These are phyloP conservation scores for Trilocha varians DNA, from an alignment of 2,888 invertebrate species.

Conservation along the genomic window DNA sequence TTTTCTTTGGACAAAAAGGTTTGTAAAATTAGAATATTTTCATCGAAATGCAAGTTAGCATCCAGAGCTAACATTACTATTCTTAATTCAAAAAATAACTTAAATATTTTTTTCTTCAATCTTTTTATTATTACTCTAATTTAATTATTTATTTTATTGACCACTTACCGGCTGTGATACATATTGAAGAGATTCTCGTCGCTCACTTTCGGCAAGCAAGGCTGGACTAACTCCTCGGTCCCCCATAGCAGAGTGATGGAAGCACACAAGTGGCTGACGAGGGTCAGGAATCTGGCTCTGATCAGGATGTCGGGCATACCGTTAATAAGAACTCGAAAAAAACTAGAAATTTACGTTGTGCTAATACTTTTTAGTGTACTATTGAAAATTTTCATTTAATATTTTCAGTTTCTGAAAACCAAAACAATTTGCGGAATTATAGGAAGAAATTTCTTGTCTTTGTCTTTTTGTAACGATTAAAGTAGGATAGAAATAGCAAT, in stretches of 20 bases:
- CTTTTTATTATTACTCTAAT: no score
- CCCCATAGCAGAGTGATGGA: conserved; percentile 79
- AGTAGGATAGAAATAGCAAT: neutral
- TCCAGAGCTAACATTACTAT: no score
- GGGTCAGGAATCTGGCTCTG: conserved; percentile 80
- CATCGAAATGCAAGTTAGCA: no score
- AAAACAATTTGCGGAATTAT: no score
- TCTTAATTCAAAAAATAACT: no score
- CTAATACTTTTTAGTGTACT: neutral
- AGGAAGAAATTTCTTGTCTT: no score
- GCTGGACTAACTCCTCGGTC: conserved; percentile 67
- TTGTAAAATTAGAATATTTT: no score
- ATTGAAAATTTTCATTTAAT: neutral
- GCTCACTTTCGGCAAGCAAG: conserved; percentile 67
- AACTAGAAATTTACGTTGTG: conserved; percentile 9
- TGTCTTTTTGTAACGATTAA: neutral
- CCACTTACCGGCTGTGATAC: conserved; percentile 72
- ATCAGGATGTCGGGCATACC: conserved; percentile 68
- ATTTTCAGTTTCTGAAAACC: no score
- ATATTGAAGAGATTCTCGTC: conserved; percentile 65
- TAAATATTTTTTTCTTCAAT: no score
- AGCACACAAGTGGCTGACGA: conserved; percentile 80
- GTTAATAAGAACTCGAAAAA: conserved; percentile 5
- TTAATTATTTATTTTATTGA: neutral
- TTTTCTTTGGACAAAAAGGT: no score